A percentile compares a stretch with the other conserved stretches of the same genome.
Evolutionary conservation across 2,888 invertebrate genomes (phyloP).

Genomic region (Xestia sexstrigata): DNA sequence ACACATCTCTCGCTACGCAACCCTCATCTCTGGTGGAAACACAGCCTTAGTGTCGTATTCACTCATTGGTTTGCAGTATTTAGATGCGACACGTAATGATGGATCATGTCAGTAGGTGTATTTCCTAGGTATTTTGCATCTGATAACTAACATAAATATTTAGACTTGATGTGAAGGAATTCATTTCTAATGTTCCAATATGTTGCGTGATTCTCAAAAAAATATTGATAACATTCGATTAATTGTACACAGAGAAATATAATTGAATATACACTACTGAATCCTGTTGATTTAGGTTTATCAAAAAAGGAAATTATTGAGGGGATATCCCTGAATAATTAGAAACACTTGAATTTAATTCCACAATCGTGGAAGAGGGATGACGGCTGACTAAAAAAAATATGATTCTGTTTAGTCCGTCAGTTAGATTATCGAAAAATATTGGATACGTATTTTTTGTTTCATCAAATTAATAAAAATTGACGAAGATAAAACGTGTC

Average conservation of each 20-base stretch:
- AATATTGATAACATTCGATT: neutral
- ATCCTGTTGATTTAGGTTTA: neutral
- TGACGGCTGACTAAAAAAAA: no score
- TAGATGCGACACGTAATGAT: neutral
- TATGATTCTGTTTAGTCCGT: no score
- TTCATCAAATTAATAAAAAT: no score
- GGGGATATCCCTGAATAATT: neutral
- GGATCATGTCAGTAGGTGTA: neutral
- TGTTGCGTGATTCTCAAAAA: neutral
- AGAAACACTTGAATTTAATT: neutral
- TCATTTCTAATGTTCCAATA: neutral
- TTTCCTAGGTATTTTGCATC: neutral
- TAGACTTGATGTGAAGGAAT: neutral
- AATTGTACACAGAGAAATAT: no score
- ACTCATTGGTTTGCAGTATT: neutral
- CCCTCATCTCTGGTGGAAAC: no score
- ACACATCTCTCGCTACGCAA: no score
- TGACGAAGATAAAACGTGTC: no score
- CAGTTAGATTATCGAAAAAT: no score
- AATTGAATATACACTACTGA: neutral
- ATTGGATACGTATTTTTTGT: no score
- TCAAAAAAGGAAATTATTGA: neutral
- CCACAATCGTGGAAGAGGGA: neutral
- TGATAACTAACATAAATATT: neutral
- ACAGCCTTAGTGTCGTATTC: neutral